phyloP scores from a whole-genome alignment of 1,140 invertebrate genomes.

The Cheumatopsyche charites region DNA sequence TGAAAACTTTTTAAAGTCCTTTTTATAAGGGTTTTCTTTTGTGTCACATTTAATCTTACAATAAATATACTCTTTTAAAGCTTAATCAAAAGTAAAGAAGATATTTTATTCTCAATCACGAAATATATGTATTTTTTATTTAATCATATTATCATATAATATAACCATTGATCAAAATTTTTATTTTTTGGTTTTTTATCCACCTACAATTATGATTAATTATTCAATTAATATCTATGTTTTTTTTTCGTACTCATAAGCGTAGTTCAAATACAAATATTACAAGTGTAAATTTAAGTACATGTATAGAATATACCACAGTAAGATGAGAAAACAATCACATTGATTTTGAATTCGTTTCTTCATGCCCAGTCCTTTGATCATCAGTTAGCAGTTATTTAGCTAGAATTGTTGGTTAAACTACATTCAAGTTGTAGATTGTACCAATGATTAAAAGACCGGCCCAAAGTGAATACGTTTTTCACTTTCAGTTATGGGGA shows the following conservation, averaged over 20 bases:
- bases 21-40: conserved; percentile 12
- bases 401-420: too few relatives aligned
- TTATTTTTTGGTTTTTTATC: conserved; percentile 18
- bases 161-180: conserved; percentile 24
- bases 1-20: conserved; percentile 16
- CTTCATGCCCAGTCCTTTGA: too few relatives aligned
- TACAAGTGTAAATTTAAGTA: conserved; percentile 42
- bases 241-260: conserved; percentile 46
- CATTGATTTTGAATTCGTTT: not conserved
- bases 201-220: conserved; percentile 44
- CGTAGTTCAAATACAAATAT: conserved; percentile 49
- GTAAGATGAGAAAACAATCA: conserved; percentile 29
- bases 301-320: conserved; percentile 8
- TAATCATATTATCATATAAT: not conserved
- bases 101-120: conserved; percentile 27
- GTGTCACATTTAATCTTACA: conserved; percentile 20
- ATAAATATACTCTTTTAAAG: conserved; percentile 33
- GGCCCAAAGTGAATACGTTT: too few relatives aligned
- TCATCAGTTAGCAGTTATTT: not conserved
- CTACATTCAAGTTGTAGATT: too few relatives aligned
- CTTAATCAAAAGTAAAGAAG: conserved; percentile 32
- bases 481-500: too few relatives aligned
- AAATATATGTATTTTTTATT: conserved; percentile 16
- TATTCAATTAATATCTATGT: conserved; percentile 17
- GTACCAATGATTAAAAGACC: too few relatives aligned